Percentiles rank a stretch among this genome's conserved stretches.
Conservation (phyloP, 2,797 vertebrate genomes). For the Chelidonichthys spinosus region DNA sequence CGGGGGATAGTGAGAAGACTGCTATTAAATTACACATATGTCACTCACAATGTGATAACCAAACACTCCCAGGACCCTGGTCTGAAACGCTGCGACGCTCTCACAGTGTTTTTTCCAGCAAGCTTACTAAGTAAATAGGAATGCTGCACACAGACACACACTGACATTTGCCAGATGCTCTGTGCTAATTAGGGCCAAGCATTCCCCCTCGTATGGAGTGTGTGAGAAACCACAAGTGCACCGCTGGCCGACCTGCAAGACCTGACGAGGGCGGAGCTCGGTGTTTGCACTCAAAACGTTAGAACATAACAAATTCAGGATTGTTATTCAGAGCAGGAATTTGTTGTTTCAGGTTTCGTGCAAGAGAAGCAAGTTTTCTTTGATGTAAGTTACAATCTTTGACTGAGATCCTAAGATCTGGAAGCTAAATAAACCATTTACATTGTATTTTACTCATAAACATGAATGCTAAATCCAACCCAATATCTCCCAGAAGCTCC, state of each 20-base stretch:
- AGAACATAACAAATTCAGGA: slow-evolving; percentile 62
- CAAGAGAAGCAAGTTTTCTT: slow-evolving; percentile 15
- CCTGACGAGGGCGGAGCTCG: slow-evolving; percentile 74
- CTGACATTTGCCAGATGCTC: slow-evolving; percentile 96
- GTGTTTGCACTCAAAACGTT: slow-evolving; percentile 74
- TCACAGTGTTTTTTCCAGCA: slow-evolving; percentile 64
- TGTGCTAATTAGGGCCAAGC: slow-evolving; percentile 87
- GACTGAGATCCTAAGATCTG: neutral
- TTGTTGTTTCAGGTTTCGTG: slow-evolving; percentile 46
- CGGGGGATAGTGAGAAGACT: slow-evolving; percentile 55
- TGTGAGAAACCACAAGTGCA: slow-evolving; percentile 88
- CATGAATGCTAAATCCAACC: slow-evolving; percentile 4
- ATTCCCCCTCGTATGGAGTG: slow-evolving; percentile 86
- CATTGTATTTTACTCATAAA: slow-evolving; percentile 3
- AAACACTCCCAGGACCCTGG: slow-evolving; percentile 62
- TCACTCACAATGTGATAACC: slow-evolving; percentile 65
- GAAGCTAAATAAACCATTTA: slow-evolving; percentile 16
- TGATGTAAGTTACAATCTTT: neutral
- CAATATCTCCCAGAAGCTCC: slow-evolving; percentile 2
- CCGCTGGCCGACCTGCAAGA: slow-evolving; percentile 80
- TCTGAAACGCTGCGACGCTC: slow-evolving; percentile 59
- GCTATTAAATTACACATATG: slow-evolving; percentile 65
- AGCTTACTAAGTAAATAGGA: slow-evolving; percentile 90
- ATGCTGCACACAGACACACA: slow-evolving; percentile 85
- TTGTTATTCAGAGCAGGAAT: slow-evolving; percentile 66